These are phyloP conservation scores for Lota lota DNA, from an alignment of 2,113 vertebrate genomes.

Conservation along the genomic window DNA sequence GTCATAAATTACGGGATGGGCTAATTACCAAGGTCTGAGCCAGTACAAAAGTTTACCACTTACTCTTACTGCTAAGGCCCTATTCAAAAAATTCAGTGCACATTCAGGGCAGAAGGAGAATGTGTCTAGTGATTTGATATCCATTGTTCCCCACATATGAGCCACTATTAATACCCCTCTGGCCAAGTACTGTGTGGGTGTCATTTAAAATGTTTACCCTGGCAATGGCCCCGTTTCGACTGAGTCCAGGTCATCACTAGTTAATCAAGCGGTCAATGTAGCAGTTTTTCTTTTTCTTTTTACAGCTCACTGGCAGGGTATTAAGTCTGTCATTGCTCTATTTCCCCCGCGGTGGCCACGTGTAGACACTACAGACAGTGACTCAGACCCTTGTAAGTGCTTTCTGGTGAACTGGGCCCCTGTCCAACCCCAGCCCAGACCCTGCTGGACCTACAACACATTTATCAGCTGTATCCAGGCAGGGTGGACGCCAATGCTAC, in stretches of 20 bases:
- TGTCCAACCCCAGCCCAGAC: slow-evolving; percentile 26
- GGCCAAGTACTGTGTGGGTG: background rate
- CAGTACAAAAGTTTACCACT: too few species aligned
- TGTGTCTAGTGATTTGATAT: too few species aligned
- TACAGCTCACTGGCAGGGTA: slow-evolving; percentile 7
- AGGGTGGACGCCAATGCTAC: slow-evolving; percentile 9
- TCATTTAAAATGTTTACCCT: background rate
- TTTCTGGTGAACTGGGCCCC: background rate
- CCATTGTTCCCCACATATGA: too few species aligned
- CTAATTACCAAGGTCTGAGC: too few species aligned
- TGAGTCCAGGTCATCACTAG: slow-evolving; percentile 15
- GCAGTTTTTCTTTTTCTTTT: too few species aligned
- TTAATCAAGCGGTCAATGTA: slow-evolving; percentile 1
- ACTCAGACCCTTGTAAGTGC: slow-evolving; percentile 30
- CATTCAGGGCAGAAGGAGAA: too few species aligned
- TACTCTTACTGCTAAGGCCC: too few species aligned
- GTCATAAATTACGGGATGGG: too few species aligned
- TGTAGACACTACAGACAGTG: slow-evolving; percentile 28
- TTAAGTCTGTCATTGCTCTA: slow-evolving; percentile 42
- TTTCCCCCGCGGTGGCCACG: slow-evolving; percentile 14
- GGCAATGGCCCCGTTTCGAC: background rate
- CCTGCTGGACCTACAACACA: slow-evolving; percentile 17
- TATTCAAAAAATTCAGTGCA: too few species aligned
- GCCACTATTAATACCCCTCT: too few species aligned
- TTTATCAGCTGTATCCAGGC: slow-evolving; percentile 50